A percentile compares a stretch with the other conserved stretches of the same genome.
phyloP scores from a whole-genome alignment of 2,113 vertebrate species.

The Rynchops niger region DNA sequence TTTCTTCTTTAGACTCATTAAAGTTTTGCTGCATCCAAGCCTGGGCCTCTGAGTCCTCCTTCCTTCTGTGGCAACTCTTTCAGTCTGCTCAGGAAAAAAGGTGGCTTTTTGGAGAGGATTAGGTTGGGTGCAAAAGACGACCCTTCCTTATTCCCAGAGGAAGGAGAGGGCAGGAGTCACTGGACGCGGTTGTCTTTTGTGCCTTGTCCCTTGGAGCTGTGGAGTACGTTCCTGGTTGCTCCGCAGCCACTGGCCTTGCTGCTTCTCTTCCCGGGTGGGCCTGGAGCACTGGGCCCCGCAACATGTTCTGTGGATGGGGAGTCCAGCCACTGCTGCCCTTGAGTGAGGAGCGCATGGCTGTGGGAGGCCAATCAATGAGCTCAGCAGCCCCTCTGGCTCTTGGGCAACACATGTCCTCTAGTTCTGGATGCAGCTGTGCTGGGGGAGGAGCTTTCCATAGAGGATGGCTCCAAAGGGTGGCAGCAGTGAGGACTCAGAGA shows the following conservation, averaged over 20 bases:
- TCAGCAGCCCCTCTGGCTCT: too few species aligned
- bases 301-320: background rate
- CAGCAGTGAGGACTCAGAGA: too few species aligned
- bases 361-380: too few species aligned
- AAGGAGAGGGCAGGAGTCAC: background rate
- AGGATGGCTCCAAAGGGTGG: too few species aligned
- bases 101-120: background rate
- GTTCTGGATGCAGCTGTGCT: too few species aligned
- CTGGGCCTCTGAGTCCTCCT: background rate
- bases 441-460: too few species aligned
- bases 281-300: background rate
- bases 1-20: background rate
- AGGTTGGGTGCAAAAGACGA: background rate
- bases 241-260: too few species aligned
- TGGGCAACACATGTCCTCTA: too few species aligned
- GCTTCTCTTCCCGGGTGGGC: background rate
- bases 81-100: background rate
- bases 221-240: background rate
- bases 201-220: background rate
- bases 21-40: background rate
- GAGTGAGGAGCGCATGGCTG: too few species aligned
- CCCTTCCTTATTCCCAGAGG: background rate
- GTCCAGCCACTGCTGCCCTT: background rate
- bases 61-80: background rate
- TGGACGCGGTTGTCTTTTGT: background rate